These are phyloP conservation scores for Asobara japonica DNA, from an alignment of 1,140 invertebrate genomes.

Conservation along the genomic window DNA sequence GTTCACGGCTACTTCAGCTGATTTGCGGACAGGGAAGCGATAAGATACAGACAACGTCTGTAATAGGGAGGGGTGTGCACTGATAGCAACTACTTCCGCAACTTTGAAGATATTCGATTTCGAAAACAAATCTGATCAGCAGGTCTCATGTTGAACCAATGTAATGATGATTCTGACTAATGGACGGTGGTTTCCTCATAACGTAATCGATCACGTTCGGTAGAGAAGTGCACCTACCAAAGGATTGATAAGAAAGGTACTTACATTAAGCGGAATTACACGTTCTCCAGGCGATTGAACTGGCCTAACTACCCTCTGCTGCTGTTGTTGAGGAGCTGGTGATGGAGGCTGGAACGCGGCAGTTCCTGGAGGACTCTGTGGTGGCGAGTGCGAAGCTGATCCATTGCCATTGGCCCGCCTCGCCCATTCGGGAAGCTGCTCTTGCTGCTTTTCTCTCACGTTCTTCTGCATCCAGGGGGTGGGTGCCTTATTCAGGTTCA, in stretches of 20 bases:
- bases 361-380: constrained; percentile 28
- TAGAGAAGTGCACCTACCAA: too few relatives aligned
- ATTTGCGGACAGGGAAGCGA: too few relatives aligned
- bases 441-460: constrained; percentile 58
- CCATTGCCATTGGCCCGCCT: constrained; percentile 48
- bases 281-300: constrained; percentile 42
- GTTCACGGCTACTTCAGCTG: too few relatives aligned
- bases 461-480: constrained; percentile 71
- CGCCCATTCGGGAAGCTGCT: constrained; percentile 65
- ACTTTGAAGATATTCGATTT: too few relatives aligned
- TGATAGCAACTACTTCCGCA: too few relatives aligned
- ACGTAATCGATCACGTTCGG: too few relatives aligned
- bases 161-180: too few relatives aligned
- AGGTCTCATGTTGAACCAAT: too few relatives aligned
- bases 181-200: too few relatives aligned
- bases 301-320: constrained; percentile 42
- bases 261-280: constrained; percentile 55
- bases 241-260: not conserved
- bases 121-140: too few relatives aligned
- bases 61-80: too few relatives aligned
- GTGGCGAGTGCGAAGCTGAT: constrained; percentile 42
- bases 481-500: constrained; percentile 67
- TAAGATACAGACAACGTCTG: too few relatives aligned
- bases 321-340: constrained; percentile 58
- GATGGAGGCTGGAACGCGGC: constrained; percentile 58